phyloP scores from a whole-genome alignment of 23 tunicate species.

The Trididemnum miniatum region DNA sequence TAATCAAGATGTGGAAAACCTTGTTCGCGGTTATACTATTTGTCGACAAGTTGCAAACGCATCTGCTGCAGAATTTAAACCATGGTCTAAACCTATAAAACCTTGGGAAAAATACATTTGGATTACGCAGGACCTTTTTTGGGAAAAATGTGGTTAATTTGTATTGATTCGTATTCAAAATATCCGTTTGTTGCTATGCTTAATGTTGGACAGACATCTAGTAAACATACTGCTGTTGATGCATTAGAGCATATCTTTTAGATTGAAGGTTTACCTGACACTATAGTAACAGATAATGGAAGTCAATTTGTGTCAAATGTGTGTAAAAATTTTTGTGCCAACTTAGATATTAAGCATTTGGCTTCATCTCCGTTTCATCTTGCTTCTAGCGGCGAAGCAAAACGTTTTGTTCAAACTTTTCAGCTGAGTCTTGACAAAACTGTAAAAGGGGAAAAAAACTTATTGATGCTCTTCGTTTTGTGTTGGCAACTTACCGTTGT shows the following conservation, averaged over 20 bases:
- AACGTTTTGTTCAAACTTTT: constrained; percentile 7
- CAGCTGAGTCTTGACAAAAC: neutral
- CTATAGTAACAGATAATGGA: constrained; percentile 15
- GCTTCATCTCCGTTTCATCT: neutral
- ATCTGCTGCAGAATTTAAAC: neutral
- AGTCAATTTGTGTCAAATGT: constrained; percentile 2
- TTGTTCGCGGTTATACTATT: neutral
- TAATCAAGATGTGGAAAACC: neutral
- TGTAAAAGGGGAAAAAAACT: neutral
- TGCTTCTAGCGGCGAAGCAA: constrained; percentile 5
- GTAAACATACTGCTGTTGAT: neutral
- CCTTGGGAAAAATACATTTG: neutral
- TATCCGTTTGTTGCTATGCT: neutral
- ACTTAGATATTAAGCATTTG: neutral
- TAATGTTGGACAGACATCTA: neutral
- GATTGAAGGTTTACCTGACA: neutral
- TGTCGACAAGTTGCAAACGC: neutral
- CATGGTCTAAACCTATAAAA: neutral
- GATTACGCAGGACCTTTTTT: neutral
- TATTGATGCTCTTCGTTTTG: neutral
- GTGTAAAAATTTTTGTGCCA: neutral
- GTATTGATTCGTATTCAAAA: neutral
- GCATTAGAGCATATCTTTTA: neutral
- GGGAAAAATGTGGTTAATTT: too few species aligned
- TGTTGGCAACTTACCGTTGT: constrained; percentile 1